These are phyloP conservation scores for Andrena chrysosceles DNA, from an alignment of 2,888 invertebrate genomes.

Conservation along the genomic window DNA sequence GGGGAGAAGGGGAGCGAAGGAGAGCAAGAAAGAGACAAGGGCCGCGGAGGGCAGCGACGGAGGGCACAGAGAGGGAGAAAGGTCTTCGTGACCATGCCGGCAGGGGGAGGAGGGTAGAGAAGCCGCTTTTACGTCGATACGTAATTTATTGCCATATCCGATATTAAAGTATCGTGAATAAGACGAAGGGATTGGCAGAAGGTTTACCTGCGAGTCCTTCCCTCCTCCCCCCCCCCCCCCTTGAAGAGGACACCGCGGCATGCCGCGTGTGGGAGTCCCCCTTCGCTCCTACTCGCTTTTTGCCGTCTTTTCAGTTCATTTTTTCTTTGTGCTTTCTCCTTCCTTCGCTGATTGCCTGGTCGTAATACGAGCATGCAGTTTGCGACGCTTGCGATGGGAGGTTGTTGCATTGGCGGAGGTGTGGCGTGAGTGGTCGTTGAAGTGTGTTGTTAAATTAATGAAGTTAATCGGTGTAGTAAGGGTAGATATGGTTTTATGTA, in stretches of 20 bases:
- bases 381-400: too few relatives aligned
- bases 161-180: constrained; percentile 75
- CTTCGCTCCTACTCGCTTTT: constrained; percentile 1
- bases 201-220: constrained; percentile 50
- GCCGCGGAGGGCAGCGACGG: constrained; percentile 7
- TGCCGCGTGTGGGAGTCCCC: constrained; percentile 18
- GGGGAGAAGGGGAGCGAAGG: constrained; percentile 21
- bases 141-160: constrained; percentile 79
- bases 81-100: constrained; percentile 53
- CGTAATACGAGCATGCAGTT: too few relatives aligned
- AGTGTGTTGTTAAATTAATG: too few relatives aligned
- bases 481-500: too few relatives aligned
- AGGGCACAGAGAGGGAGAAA: constrained; percentile 40
- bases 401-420: too few relatives aligned
- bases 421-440: too few relatives aligned
- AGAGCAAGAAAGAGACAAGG: constrained; percentile 32
- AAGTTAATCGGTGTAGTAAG: too few relatives aligned
- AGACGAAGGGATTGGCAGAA: constrained; percentile 64
- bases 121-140: constrained; percentile 76
- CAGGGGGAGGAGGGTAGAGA: constrained; percentile 45
- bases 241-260: constrained; percentile 18
- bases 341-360: too few relatives aligned
- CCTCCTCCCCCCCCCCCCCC: constrained; percentile 35
- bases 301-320: not conserved
- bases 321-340: too few relatives aligned